phyloP scores from a whole-genome alignment of 2,888 invertebrate genomes.

The Amphipoea lucens region DNA sequence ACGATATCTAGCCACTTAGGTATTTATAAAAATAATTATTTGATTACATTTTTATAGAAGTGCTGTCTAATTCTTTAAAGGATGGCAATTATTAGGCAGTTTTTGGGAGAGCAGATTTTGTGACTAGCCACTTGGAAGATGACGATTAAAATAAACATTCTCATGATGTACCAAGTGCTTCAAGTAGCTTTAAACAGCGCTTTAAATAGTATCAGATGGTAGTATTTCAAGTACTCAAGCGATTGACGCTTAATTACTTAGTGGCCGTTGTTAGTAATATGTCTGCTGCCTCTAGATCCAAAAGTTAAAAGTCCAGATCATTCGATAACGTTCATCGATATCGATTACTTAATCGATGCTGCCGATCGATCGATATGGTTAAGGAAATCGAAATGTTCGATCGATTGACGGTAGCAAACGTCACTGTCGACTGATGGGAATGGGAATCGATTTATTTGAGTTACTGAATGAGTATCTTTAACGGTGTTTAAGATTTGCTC shows the following conservation, averaged over 20 bases:
- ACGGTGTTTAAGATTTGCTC: background rate
- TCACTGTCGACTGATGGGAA: background rate
- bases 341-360: constrained; percentile 17
- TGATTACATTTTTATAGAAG: constrained; percentile 13
- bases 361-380: background rate
- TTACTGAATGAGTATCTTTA: background rate
- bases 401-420: constrained; percentile 17
- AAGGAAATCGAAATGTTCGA: constrained; percentile 5
- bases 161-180: constrained; percentile 10
- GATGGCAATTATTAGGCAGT: constrained; percentile 23
- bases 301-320: constrained; percentile 2
- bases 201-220: constrained; percentile 15
- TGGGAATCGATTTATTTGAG: background rate
- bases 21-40: constrained; percentile 51
- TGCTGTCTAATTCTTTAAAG: constrained; percentile 5
- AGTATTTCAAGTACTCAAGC: constrained; percentile 16
- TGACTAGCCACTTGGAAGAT: background rate
- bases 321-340: constrained; percentile 37
- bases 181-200: constrained; percentile 17
- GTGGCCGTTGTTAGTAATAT: background rate
- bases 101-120: constrained; percentile 4
- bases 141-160: constrained; percentile 26
- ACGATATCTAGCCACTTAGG: constrained; percentile 16
- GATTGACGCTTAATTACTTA: constrained; percentile 29
- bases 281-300: background rate